phyloP scores from a whole-genome alignment of 2,797 vertebrate species.

The Myiotriccus ornatus region DNA sequence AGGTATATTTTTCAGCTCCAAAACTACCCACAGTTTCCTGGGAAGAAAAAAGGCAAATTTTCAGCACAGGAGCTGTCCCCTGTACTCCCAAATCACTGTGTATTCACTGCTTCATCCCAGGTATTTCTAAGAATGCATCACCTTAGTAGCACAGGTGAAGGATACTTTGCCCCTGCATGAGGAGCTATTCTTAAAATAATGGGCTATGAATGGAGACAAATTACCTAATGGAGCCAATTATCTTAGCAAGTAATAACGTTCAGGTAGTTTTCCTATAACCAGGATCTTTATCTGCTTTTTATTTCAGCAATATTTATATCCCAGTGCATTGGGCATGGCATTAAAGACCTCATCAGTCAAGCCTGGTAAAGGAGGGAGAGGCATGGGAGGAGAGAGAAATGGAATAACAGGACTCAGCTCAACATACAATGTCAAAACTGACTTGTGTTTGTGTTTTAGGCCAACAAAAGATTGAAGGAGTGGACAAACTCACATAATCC shows the following conservation, averaged over 20 bases:
- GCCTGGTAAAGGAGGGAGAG: not conserved
- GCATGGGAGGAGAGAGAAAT: not conserved
- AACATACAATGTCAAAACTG: not conserved
- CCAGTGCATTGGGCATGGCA: not conserved
- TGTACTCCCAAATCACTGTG: not conserved
- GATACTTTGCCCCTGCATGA: not conserved
- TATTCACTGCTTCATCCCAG: not conserved
- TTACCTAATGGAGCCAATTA: not conserved
- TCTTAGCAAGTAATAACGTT: not conserved
- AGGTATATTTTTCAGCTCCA: not conserved
- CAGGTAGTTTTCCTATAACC: not conserved
- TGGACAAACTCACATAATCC: not conserved
- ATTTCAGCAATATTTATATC: not conserved
- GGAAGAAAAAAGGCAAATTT: rapidly evolving
- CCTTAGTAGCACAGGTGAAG: not conserved
- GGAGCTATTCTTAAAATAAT: conserved; percentile 3
- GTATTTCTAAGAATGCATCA: not conserved
- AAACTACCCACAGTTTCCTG: not conserved
- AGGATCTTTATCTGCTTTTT: not conserved
- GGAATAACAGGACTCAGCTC: not conserved
- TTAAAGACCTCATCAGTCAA: not conserved
- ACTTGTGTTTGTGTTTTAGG: not conserved
- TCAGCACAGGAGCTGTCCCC: not conserved
- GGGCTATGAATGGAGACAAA: not conserved
- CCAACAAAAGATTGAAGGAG: not conserved